These are phyloP conservation scores for Drosophila hawaiiensis DNA, from an alignment of 2,888 invertebrate species.

Conservation along the genomic window DNA sequence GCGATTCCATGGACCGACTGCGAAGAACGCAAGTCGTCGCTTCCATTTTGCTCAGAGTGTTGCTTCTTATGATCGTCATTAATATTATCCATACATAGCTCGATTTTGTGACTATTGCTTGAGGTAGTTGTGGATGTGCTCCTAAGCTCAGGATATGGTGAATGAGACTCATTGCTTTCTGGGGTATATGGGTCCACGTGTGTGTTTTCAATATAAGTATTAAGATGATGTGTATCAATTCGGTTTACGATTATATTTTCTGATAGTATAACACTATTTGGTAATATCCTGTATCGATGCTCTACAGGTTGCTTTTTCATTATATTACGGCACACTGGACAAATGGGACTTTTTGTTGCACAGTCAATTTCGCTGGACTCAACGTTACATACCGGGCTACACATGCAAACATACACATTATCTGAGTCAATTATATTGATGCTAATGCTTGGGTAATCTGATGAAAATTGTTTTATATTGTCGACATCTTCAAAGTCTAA, in stretches of 20 bases:
- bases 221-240: slow-evolving; percentile 86
- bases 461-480: slow-evolving; percentile 4
- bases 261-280: slow-evolving; percentile 80
- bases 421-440: slow-evolving; percentile 87
- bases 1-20: slow-evolving; percentile 10
- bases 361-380: slow-evolving; percentile 21
- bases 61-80: slow-evolving; percentile 23
- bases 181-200: slow-evolving; percentile 91
- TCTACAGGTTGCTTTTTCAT: slow-evolving; percentile 78
- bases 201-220: slow-evolving; percentile 69
- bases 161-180: slow-evolving; percentile 92
- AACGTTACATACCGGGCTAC: slow-evolving; percentile 63
- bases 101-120: slow-evolving; percentile 64
- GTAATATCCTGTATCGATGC: slow-evolving; percentile 81
- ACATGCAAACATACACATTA: slow-evolving; percentile 83
- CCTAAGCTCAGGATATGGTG: slow-evolving; percentile 87
- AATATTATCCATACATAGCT: slow-evolving; percentile 34
- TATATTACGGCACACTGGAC: slow-evolving; percentile 82
- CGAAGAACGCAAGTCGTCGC: slow-evolving; percentile 6
- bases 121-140: slow-evolving; percentile 66
- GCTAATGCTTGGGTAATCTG: slow-evolving; percentile 72
- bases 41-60: neutral
- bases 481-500: slow-evolving; percentile 7
- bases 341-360: slow-evolving; percentile 67
- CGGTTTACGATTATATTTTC: slow-evolving; percentile 86